Evolutionary conservation across 2,113 vertebrate species (phyloP), one percentile per base, ranked within the genome.

Genomic region (Grammomys surdaster): DNA sequence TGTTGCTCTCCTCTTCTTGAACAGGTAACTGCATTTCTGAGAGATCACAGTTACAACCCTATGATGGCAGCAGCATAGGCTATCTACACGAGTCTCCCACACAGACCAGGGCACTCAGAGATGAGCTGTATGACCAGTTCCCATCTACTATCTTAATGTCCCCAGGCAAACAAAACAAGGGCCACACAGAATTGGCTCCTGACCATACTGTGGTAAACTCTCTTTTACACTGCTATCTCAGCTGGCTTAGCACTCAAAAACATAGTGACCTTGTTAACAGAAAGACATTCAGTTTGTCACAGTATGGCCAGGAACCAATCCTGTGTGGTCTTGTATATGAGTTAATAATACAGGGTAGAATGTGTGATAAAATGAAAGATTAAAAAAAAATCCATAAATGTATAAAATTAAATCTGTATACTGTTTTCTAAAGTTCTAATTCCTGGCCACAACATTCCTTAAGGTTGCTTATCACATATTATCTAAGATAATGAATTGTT

Each of bases 401-500:
- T 77, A 40, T 60, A 78, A 82, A 95, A 89, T 87, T 65, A 89
- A 82, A 36, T 73, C n/a, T 84, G 67, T 91, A 70, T 46, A 7
- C 81, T 63, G 28, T 11, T 80, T 70, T 72, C 69, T 54, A 85
- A 88, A 90, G 0, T 43, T 96, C 22, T 17, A 65, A n/a, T 40
- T 78, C 48, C 10, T 60, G 0, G 54, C 51, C 78, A 78, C 22
- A 89, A 78, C 56, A 95, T 78, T 73, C 69, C n/a, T 70, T 75
- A 94, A 91, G 5, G 65, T 12, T 31, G 7, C 58, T 26, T 80
- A 10, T 17, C 70, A 92, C 9, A 92, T 97, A 89, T 95, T 96
- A 81, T 82, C 36, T 36, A 81, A 73, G 70, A 92, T 72, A 88
- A 93, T 72, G 3, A 90, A 93, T 81, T 81, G 11, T 51, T 93